Conservation (phyloP, 2,797 vertebrate genomes). For the Anableps anableps region DNA sequence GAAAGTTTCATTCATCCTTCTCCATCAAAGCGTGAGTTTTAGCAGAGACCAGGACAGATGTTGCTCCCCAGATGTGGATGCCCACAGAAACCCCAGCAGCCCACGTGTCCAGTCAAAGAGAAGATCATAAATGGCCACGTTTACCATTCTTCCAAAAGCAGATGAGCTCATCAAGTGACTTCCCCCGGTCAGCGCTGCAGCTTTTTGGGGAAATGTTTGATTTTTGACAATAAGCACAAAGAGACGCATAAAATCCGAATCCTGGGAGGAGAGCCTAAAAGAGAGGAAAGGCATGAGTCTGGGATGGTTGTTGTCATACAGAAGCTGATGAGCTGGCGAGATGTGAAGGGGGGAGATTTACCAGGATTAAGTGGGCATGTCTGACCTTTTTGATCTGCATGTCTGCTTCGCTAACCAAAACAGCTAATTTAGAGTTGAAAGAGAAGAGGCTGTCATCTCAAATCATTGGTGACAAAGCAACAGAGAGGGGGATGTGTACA, state of each 20-base stretch:
- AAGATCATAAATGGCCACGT: slow-evolving; percentile 53
- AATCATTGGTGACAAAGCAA: slow-evolving; percentile 59
- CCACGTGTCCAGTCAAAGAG: slow-evolving; percentile 31
- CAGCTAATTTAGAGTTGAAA: slow-evolving; percentile 80
- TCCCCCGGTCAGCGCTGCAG: neutral
- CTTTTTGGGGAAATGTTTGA: slow-evolving; percentile 18
- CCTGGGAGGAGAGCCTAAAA: slow-evolving; percentile 20
- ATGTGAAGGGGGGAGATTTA: slow-evolving; percentile 74
- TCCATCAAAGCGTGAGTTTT: slow-evolving; percentile 31
- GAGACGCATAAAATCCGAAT: slow-evolving; percentile 27
- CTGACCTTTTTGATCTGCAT: slow-evolving; percentile 78
- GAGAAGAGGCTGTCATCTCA: slow-evolving; percentile 61
- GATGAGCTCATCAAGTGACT: slow-evolving; percentile 46
- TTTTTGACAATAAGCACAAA: slow-evolving; percentile 20
- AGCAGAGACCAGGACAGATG: slow-evolving; percentile 57
- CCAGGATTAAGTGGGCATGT: slow-evolving; percentile 80
- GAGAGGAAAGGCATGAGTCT: slow-evolving; percentile 65
- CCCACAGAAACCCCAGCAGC: slow-evolving; percentile 35
- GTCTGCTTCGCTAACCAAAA: slow-evolving; percentile 77
- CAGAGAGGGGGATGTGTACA: slow-evolving; percentile 24
- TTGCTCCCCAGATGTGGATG: slow-evolving; percentile 51
- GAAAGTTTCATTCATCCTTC: slow-evolving; percentile 49
- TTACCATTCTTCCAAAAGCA: slow-evolving; percentile 69
- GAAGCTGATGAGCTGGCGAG: slow-evolving; percentile 75
- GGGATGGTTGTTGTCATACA: slow-evolving; percentile 76